Percentiles rank a stretch among this genome's conserved stretches.
Conservation (phyloP, 2,888 invertebrate species). For the Hirtodrosophila alboralis region DNA sequence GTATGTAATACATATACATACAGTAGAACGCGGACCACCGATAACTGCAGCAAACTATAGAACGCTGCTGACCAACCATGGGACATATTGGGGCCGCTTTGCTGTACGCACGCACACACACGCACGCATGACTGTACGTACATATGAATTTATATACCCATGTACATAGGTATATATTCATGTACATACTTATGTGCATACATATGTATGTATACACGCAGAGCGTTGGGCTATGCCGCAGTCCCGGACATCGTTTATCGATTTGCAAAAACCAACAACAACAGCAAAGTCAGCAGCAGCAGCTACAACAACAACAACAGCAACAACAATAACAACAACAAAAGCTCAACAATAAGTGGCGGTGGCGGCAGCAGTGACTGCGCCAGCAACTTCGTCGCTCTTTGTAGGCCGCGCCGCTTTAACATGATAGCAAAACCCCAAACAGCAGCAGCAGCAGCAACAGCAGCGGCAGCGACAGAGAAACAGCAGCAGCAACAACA, state of each 20-base stretch:
- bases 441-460: slow-evolving; percentile 46
- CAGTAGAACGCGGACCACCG: too few species aligned
- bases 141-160: slow-evolving; percentile 8
- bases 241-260: slow-evolving; percentile 78
- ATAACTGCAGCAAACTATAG: slow-evolving; percentile 38
- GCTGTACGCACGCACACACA: slow-evolving; percentile 8
- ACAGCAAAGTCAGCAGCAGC: slow-evolving; percentile 14
- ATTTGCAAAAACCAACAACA: slow-evolving; percentile 66
- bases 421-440: slow-evolving; percentile 55
- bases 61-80: slow-evolving; percentile 44
- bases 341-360: slow-evolving; percentile 37
- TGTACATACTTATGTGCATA: slow-evolving; percentile 5
- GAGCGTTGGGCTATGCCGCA: slow-evolving; percentile 62
- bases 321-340: slow-evolving; percentile 27
- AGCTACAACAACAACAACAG: too few species aligned
- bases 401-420: slow-evolving; percentile 68
- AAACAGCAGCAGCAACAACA: slow-evolving; percentile 23
- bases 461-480: slow-evolving; percentile 29
- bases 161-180: background rate
- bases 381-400: slow-evolving; percentile 45
- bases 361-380: slow-evolving; percentile 33
- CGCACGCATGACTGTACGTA: slow-evolving; percentile 5
- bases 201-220: slow-evolving; percentile 51
- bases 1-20: slow-evolving; percentile 10
- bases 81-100: slow-evolving; percentile 41